Conservation (phyloP, 2,797 vertebrate species). For the Selene dorsalis region DNA sequence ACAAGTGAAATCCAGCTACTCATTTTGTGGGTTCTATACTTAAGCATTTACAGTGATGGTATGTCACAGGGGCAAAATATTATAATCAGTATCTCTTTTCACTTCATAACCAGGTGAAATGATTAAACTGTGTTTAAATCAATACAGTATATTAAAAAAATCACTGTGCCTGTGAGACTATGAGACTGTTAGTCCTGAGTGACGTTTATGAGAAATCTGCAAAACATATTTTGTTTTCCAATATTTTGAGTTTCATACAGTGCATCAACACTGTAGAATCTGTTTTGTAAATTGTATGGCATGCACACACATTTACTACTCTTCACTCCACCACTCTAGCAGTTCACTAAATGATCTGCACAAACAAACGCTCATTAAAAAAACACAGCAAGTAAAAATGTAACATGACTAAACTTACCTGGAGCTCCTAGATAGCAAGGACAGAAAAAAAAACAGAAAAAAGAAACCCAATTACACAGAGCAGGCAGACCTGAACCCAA, state of each 20-base stretch:
- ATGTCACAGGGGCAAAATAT: background rate
- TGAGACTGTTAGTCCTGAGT: background rate
- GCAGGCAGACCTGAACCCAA: constrained; percentile 44
- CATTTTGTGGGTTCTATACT: background rate
- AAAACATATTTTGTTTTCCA: constrained; percentile 3
- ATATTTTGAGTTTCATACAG: background rate
- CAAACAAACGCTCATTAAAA: constrained; percentile 41
- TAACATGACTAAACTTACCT: constrained; percentile 80
- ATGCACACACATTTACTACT: constrained; percentile 50
- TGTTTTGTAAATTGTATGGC: constrained; percentile 26
- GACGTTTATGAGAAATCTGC: constrained; percentile 10
- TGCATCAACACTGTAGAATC: constrained; percentile 21
- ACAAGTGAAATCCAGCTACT: background rate
- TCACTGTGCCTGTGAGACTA: background rate
- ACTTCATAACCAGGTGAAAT: background rate
- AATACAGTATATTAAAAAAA: background rate
- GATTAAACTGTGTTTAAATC: background rate
- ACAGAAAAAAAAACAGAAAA: constrained; percentile 77
- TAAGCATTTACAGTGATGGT: background rate
- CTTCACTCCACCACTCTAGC: too few relatives aligned
- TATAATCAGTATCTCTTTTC: background rate
- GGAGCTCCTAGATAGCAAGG: constrained; percentile 83
- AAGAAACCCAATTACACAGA: constrained; percentile 73
- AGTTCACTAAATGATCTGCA: too few relatives aligned
- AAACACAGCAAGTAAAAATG: constrained; percentile 63